Evolutionary conservation across 2,113 vertebrate genomes (phyloP).

Genomic region (Hipposideros armiger): DNA sequence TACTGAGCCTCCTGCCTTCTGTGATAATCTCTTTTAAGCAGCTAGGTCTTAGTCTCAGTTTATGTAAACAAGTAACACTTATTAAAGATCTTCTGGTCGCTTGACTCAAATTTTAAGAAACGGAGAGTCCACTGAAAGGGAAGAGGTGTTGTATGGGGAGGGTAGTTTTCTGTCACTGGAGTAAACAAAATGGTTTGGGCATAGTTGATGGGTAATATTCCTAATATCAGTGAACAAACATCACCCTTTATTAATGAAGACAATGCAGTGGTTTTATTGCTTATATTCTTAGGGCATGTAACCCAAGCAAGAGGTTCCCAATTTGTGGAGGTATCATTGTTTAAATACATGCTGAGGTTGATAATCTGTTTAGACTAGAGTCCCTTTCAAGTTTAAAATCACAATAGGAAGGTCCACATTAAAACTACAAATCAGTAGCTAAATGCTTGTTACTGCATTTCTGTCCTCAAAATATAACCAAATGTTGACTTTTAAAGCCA

Average conservation of each 20-base stretch:
- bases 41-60: neutral
- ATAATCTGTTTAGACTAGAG: neutral
- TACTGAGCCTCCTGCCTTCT: neutral
- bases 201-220: neutral
- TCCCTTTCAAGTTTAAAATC: conserved; percentile 21
- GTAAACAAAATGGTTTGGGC: neutral
- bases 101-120: neutral
- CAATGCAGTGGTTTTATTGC: neutral
- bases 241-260: neutral
- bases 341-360: neutral
- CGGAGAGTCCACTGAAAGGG: neutral
- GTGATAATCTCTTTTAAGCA: neutral
- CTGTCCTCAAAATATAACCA: neutral
- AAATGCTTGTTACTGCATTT: neutral
- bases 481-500: neutral
- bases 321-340: neutral
- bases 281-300: neutral
- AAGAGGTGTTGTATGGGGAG: neutral
- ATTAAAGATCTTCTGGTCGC: neutral
- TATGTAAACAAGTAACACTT: neutral
- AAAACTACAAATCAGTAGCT: neutral
- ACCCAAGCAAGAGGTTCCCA: neutral
- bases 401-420: neutral
- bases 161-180: neutral
- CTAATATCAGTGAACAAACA: neutral